Evolutionary conservation across 2,113 vertebrate species (phyloP).

Genomic region (Mesoclemmys tuberculata): DNA sequence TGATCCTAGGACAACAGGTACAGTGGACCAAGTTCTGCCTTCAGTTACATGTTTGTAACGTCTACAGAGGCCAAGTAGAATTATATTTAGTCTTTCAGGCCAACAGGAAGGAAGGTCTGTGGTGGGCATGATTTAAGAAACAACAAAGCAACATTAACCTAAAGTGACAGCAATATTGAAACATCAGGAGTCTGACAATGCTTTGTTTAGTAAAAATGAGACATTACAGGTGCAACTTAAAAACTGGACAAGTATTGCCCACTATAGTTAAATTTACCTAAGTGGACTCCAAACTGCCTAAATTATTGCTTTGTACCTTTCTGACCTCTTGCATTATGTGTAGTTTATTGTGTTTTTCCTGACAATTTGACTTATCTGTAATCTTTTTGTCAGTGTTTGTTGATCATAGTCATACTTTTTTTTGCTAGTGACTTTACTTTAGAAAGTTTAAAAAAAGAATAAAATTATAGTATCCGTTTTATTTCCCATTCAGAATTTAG

Average conservation of each 20-base stretch:
- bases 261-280: not conserved
- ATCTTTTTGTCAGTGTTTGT: too few relatives aligned
- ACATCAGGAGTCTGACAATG: not conserved
- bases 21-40: not conserved
- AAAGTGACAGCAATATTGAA: not conserved
- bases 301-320: not conserved
- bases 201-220: not conserved
- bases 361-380: too few relatives aligned
- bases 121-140: not conserved
- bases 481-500: too few relatives aligned
- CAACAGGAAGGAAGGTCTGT: not conserved
- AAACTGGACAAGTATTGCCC: not conserved
- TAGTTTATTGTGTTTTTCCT: accelerated
- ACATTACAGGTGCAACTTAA: not conserved
- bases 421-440: too few relatives aligned
- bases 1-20: not conserved
- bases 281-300: not conserved
- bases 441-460: too few relatives aligned
- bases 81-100: not conserved
- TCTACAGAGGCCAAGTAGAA: not conserved
- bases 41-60: not conserved
- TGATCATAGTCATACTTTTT: too few relatives aligned
- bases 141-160: not conserved
- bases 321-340: not conserved
- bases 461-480: too few relatives aligned